Base-by-base conservation (phyloP, 2,797 vertebrate genomes). In the Streptopelia turtur region DNA sequence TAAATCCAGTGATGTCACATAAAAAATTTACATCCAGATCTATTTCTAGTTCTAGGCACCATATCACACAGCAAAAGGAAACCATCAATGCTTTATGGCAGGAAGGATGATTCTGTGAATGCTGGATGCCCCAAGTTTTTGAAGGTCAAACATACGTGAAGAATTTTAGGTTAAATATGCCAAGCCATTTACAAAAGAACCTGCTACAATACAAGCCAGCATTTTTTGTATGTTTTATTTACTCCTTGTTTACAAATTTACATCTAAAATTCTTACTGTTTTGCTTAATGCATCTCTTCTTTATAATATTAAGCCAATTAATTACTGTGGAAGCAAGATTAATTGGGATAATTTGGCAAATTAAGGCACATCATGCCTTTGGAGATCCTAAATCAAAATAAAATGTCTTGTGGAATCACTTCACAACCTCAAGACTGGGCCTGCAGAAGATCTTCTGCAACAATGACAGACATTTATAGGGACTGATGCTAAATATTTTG, bases 11-110 rank as follows among this genome's bases (percentile, higher is more conserved):
- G 45, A 93, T 69, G 50, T 81, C 69, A 91, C 52, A 56, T 63
- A 1, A 66, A 91, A 93, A 77, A 89, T 80, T 77, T 80, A 10
- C 60, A 70, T 89, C 52, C 94, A 85, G 85, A 85, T 87, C 64
- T 76, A 79, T 31, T 87, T 78, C 61, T 82, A 87, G 41, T 84
- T 91, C 84, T 91, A 89, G 66, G 43, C 9, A 74, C 5, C 30
- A 41, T 82, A 81, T 75, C 71, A 59, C 49, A 61, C 4, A 83
- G 23, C 70, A 64, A 72, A 94, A 89, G 37, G 45, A 95, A 94
- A 45, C 11, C 11, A 50, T 87, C 59, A 83, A 16, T 69, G 15
- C 8, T 87, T 87, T 87, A 68, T 52, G 43, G 31, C 45, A 87
- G 63, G 33, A 86, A 61, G 15, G 21, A 82, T 69, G 59, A 65